A percentile compares a stretch with the other conserved stretches of the same genome.
Evolutionary conservation across 1,140 invertebrate genomes (phyloP).

Genomic region (Ceratoteleas bidentatus): DNA sequence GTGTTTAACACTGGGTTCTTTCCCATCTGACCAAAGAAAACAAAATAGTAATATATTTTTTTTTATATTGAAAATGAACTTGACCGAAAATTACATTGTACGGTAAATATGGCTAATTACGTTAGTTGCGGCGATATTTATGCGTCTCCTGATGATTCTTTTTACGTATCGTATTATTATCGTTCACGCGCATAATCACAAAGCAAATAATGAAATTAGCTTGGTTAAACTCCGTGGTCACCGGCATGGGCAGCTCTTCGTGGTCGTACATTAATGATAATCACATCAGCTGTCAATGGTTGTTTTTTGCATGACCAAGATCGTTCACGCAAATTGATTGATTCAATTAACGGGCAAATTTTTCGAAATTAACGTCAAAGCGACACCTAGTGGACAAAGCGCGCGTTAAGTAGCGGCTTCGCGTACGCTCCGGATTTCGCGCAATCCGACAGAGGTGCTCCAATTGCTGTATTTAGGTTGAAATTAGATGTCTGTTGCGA

Average conservation of each 20-base stretch:
- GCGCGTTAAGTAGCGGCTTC: slow-evolving; percentile 6
- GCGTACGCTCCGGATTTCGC: not conserved
- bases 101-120: slow-evolving; percentile 9
- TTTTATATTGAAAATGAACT: too few relatives aligned
- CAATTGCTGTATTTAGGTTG: too few relatives aligned
- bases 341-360: slow-evolving; percentile 40
- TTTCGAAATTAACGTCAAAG: slow-evolving; percentile 38
- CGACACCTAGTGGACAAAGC: not conserved
- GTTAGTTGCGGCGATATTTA: slow-evolving; percentile 23
- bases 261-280: slow-evolving; percentile 35
- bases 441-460: too few relatives aligned
- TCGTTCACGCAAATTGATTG: slow-evolving; percentile 30
- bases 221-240: slow-evolving; percentile 6
- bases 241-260: not conserved
- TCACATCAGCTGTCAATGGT: slow-evolving; percentile 48
- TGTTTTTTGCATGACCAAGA: slow-evolving; percentile 14
- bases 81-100: too few relatives aligned
- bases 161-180: slow-evolving; percentile 37
- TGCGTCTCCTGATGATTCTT: slow-evolving; percentile 16
- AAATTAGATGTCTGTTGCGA: too few relatives aligned
- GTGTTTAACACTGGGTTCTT: too few relatives aligned
- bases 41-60: too few relatives aligned
- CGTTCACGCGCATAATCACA: slow-evolving; percentile 17
- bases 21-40: too few relatives aligned
- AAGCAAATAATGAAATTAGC: slow-evolving; percentile 44